phyloP scores from a whole-genome alignment of 37 sponge, comb jelly and placozoan genomes.

The Aplysina aerophoba region DNA sequence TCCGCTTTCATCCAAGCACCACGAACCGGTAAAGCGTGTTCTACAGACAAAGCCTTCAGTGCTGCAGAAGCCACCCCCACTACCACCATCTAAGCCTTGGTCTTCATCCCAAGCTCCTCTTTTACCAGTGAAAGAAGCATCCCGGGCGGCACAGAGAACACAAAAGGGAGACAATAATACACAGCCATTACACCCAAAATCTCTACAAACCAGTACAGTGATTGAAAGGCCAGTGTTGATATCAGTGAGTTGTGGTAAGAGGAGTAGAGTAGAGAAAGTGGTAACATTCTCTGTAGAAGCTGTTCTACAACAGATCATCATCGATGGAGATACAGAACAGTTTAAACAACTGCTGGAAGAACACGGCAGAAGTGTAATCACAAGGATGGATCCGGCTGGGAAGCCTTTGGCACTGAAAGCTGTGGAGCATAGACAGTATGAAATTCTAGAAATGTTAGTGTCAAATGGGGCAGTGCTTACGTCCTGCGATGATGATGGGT shows the following conservation, averaged over 20 bases:
- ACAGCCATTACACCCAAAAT: neutral
- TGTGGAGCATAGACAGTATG: neutral
- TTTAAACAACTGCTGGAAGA: neutral
- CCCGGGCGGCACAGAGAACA: too few species aligned
- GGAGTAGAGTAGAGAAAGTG: neutral
- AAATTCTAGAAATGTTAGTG: neutral
- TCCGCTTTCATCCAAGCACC: too few species aligned
- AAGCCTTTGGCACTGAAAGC: neutral
- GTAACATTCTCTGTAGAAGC: neutral
- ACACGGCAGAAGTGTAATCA: neutral
- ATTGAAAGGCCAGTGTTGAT: neutral
- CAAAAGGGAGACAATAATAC: too few species aligned
- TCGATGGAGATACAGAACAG: neutral
- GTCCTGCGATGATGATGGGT: neutral
- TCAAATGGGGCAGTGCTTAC: neutral
- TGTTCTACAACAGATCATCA: neutral
- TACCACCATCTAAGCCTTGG: too few species aligned
- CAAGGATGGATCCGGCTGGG: neutral
- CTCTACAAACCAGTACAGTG: neutral
- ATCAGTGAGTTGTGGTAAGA: neutral
- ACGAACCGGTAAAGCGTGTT: too few species aligned
- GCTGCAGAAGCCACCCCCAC: too few species aligned
- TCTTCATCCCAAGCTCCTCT: too few species aligned
- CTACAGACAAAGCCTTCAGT: too few species aligned
- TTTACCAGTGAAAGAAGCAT: too few species aligned